Evolutionary conservation across 2,797 vertebrate species (phyloP).

Genomic region (Threskiornis aethiopicus): DNA sequence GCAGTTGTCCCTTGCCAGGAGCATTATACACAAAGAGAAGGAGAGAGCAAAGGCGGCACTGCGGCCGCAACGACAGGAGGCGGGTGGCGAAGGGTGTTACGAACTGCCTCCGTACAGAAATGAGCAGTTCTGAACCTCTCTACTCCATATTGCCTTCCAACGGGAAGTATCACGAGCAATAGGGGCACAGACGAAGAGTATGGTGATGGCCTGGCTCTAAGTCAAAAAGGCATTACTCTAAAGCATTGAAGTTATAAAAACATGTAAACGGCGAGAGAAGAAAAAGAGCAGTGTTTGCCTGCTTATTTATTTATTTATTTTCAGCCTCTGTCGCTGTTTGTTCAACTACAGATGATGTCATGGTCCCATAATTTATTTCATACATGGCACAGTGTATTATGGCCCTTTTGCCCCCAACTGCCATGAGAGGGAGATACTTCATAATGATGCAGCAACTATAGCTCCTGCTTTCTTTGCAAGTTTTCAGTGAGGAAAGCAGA

Average conservation of each 20-base stretch:
- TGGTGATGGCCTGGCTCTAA: background rate
- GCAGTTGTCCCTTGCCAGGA: background rate
- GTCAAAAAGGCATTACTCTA: background rate
- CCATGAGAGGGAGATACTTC: background rate
- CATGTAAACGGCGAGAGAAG: background rate
- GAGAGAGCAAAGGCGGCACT: background rate
- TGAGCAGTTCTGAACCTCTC: background rate
- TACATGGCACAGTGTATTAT: background rate
- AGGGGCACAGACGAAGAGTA: background rate
- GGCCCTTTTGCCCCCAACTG: background rate
- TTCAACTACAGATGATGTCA: background rate
- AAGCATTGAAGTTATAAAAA: background rate
- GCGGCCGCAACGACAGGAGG: rapidly evolving
- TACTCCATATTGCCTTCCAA: background rate
- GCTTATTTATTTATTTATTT: background rate
- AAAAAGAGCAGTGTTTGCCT: background rate
- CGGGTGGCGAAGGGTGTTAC: background rate
- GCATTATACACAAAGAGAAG: background rate
- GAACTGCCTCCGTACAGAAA: background rate
- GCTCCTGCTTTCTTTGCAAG: background rate
- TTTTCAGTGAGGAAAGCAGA: background rate
- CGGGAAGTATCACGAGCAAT: background rate
- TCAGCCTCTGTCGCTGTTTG: background rate
- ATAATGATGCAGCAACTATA: background rate
- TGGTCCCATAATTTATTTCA: background rate